Evolutionary conservation across 2,113 vertebrate genomes (phyloP).

Genomic region (Oreochromis tanganicae): DNA sequence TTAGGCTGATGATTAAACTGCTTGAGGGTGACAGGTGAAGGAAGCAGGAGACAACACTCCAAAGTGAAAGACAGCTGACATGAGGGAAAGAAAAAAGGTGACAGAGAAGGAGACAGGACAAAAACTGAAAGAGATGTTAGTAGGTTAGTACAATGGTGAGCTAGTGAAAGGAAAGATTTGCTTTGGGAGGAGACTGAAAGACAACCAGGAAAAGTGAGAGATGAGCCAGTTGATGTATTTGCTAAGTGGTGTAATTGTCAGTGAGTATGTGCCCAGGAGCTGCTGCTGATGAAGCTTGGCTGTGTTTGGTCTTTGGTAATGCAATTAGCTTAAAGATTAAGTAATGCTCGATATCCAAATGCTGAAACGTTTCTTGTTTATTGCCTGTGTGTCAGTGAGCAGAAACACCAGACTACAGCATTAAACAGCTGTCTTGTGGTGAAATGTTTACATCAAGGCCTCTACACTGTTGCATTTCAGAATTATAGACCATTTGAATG

Average conservation of each 20-base stretch:
- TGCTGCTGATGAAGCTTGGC: conserved; percentile 28
- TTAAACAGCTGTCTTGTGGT: background rate
- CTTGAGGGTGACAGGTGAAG: conserved; percentile 34
- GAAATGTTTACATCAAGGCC: background rate
- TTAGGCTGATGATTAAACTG: conserved; percentile 50
- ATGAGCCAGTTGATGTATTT: background rate
- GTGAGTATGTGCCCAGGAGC: background rate
- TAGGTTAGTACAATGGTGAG: background rate
- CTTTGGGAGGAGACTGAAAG: background rate
- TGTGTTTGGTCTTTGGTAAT: conserved; percentile 28
- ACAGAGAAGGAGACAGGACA: background rate
- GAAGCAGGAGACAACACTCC: background rate
- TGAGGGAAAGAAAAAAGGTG: background rate
- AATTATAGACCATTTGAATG: background rate
- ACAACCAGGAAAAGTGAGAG: background rate
- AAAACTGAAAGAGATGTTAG: background rate
- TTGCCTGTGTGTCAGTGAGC: background rate
- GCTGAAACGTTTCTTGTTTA: conserved; percentile 19
- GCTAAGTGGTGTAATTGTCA: conserved; percentile 22
- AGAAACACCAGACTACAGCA: background rate
- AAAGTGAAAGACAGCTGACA: conserved; percentile 18
- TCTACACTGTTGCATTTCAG: background rate
- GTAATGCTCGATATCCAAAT: background rate
- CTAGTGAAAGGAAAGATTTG: background rate
- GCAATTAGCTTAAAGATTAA: conserved; percentile 19